Percentiles rank a stretch among this genome's conserved stretches.
Conservation (phyloP, 2,113 vertebrate species). For the Pelusios castaneus region DNA sequence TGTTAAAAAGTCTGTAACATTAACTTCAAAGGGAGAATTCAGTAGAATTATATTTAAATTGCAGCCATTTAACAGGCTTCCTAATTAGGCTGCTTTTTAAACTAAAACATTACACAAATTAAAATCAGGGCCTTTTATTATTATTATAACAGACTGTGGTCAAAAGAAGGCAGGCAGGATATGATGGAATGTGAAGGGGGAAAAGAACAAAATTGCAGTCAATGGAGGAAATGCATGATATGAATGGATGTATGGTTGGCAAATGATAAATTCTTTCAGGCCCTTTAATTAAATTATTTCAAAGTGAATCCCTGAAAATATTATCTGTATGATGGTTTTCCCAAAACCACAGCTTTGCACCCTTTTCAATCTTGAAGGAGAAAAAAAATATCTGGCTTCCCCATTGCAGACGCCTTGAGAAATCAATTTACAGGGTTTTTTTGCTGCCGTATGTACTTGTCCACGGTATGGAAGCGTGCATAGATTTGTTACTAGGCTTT, state of each 20-base stretch:
- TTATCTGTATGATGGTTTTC: neutral
- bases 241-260: neutral
- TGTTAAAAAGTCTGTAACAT: slow-evolving; percentile 89
- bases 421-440: neutral
- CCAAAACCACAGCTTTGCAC: neutral
- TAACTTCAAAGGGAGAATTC: slow-evolving; percentile 88
- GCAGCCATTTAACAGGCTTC: slow-evolving; percentile 83
- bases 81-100: slow-evolving; percentile 81
- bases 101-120: slow-evolving; percentile 75
- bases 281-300: neutral
- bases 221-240: neutral
- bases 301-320: neutral
- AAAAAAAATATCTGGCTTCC: neutral
- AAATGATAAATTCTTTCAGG: neutral
- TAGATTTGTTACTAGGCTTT: neutral
- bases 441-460: neutral
- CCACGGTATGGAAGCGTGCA: neutral
- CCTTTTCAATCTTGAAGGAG: neutral
- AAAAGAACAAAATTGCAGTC: neutral
- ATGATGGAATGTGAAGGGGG: slow-evolving; percentile 43
- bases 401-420: neutral
- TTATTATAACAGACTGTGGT: slow-evolving; percentile 71
- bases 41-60: slow-evolving; percentile 88
- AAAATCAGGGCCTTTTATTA: slow-evolving; percentile 77
- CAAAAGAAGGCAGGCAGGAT: slow-evolving; percentile 59